These are phyloP conservation scores for Agonopterix arenella DNA, from an alignment of 2,888 invertebrate genomes.

Conservation along the genomic window DNA sequence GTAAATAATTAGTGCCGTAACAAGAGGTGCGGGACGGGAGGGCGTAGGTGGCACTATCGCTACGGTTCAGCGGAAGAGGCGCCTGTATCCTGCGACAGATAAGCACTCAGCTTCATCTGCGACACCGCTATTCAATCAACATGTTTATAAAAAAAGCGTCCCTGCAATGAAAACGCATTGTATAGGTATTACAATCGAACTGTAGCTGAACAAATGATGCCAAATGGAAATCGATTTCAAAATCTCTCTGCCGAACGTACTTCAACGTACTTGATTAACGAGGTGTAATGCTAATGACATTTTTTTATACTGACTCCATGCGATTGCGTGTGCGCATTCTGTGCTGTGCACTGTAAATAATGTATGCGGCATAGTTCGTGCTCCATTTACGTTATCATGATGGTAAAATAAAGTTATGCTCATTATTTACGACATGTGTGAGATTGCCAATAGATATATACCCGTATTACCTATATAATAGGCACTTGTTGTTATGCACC, in stretches of 20 bases:
- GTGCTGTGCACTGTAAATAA: conserved; percentile 44
- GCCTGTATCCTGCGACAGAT: conserved; percentile 49
- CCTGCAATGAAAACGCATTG: background rate
- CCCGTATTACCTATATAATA: too few species aligned
- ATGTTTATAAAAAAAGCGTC: too few species aligned
- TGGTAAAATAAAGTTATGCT: conserved; percentile 53
- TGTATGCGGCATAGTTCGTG: conserved; percentile 61
- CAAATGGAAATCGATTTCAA: conserved; percentile 30
- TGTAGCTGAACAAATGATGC: conserved; percentile 1
- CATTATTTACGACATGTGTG: conserved; percentile 40
- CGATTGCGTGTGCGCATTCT: conserved; percentile 63
- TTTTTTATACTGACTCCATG: conserved; percentile 42
- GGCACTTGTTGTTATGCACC: too few species aligned
- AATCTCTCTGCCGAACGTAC: conserved; percentile 13
- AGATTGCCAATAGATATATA: conserved; percentile 34
- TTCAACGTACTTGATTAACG: conserved; percentile 9
- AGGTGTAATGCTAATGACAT: conserved; percentile 50
- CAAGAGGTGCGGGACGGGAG: conserved; percentile 8
- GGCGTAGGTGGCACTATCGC: conserved; percentile 42
- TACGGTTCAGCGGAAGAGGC: conserved; percentile 41
- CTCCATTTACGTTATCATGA: conserved; percentile 69
- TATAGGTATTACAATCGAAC: conserved; percentile 1
- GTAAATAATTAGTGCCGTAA: background rate
- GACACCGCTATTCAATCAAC: conserved; percentile 14
- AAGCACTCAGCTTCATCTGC: conserved; percentile 47